phyloP scores from a whole-genome alignment of 2,888 invertebrate species.

The Thelaira solivaga region DNA sequence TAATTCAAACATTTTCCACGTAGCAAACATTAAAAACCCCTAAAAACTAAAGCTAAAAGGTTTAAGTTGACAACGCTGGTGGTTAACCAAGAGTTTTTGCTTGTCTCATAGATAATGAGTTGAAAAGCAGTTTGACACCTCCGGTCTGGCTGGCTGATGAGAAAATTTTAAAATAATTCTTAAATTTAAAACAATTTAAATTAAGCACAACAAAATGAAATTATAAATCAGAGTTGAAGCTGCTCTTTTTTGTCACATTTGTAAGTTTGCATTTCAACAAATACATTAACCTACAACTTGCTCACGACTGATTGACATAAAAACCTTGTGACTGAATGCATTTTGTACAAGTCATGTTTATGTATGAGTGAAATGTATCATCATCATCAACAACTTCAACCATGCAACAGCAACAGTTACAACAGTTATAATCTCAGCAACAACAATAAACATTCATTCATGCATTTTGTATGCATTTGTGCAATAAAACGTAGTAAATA shows the following conservation, averaged over 20 bases:
- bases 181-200: no score
- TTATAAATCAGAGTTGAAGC: neutral
- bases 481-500: conserved; percentile 23
- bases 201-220: no score
- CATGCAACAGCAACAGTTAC: conserved; percentile 1
- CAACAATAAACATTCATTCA: neutral
- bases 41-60: no score
- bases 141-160: no score
- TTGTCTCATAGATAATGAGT: no score
- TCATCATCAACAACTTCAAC: neutral
- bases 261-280: conserved; percentile 26
- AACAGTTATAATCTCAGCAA: neutral
- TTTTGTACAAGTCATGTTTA: conserved; percentile 19
- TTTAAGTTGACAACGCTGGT: no score
- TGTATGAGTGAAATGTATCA: conserved; percentile 15
- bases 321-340: conserved; percentile 5
- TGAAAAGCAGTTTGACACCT: no score
- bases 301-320: neutral
- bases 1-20: no score
- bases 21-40: no score
- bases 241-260: neutral
- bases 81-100: no score
- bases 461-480: conserved; percentile 17
- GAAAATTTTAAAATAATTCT: no score
- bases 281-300: conserved; percentile 37